Base-by-base conservation (phyloP, 2,888 invertebrate species). In the Trilocha varians region DNA sequence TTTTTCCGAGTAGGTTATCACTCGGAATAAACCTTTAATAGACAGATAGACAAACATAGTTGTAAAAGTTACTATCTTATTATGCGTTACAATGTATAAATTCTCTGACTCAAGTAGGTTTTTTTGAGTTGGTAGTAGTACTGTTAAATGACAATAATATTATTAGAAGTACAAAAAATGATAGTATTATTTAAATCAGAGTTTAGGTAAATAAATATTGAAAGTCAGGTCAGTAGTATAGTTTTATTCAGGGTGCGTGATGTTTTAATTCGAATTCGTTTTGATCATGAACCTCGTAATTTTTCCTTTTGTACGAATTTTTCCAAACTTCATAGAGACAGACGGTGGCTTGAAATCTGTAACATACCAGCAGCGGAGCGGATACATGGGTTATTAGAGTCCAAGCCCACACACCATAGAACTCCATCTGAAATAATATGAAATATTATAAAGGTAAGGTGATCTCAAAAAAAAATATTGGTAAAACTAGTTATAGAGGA, bases 291-390 rank as follows among this genome's bases (percentile, higher is more conserved):
- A 53, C 45, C 14, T 61, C 48, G 45, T 71, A 62, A 57, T 72
- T 78, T 41, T 71, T 75, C 51, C 70, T 80, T 60, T 92, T 92
- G 71, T 91, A 93, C 1, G 91, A 90, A 53, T 89, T 89, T 58
- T 92, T 92, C 93, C 93, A 93, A 48, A 93, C 91, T 71, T 92
- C 92, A 57, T 91, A 91, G 35, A 93, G 86, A 58, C 92, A 92
- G 9, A 92, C 91, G 0, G 92, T 91, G n/a, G 91, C 91, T 68
- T 92, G 92, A 64, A 92, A 92, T 41, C 92, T 83, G 65, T 91
- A 92, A 73, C 91, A 92, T 34, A 92, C 91, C 0, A 90, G 87
- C 5, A 92, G 75, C 0, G 92, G 92, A 53, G 91, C 90, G 0
- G 90, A 90, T 0, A 91, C 88, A 56, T 91, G 91, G 0, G 90